phyloP scores from a whole-genome alignment of 2,888 invertebrate genomes.

The Geophilus truncorum region DNA sequence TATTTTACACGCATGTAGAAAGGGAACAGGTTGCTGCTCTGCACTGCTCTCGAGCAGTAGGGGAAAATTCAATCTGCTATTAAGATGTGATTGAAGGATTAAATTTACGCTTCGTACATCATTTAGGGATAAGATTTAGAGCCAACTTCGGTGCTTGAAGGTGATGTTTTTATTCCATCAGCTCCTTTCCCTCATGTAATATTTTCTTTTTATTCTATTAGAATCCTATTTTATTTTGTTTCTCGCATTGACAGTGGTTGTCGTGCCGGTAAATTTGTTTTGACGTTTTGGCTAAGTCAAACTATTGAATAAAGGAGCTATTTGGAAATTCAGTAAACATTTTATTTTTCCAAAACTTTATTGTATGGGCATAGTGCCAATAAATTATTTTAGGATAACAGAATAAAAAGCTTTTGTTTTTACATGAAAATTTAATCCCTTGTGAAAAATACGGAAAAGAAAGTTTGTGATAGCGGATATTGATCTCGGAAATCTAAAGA shows the following conservation, averaged over 20 bases:
- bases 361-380: background rate
- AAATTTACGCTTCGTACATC: conserved; percentile 6
- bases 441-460: background rate
- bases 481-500: no score
- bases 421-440: background rate
- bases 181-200: background rate
- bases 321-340: background rate
- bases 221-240: background rate
- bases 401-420: background rate
- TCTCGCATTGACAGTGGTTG: background rate
- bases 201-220: background rate
- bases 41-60: background rate
- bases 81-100: conserved; percentile 27
- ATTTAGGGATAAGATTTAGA: conserved; percentile 2
- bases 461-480: background rate
- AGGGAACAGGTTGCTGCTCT: background rate
- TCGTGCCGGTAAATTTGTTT: background rate
- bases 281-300: background rate
- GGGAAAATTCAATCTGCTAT: conserved; percentile 25
- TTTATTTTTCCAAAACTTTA: background rate
- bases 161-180: background rate
- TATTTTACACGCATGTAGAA: conserved; percentile 17
- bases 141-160: background rate
- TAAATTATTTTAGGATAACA: background rate
- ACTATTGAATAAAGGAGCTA: background rate